phyloP scores from a whole-genome alignment of 1,140 invertebrate species.

The Drosophila tristis region DNA sequence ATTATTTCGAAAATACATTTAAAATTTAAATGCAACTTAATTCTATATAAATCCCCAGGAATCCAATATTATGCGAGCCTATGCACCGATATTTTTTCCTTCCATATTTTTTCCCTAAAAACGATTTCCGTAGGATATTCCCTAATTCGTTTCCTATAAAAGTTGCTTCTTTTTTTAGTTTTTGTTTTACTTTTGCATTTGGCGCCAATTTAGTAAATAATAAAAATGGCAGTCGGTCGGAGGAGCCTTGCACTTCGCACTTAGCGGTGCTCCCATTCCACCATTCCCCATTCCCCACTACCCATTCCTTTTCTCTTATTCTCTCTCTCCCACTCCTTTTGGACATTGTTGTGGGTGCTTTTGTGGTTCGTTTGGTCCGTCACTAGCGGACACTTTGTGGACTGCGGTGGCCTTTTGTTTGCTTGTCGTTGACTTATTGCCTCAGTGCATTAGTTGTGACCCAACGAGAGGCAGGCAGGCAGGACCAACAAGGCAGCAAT shows the following conservation, averaged over 20 bases:
- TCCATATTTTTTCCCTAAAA: no score
- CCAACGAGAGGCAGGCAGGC: conserved; percentile 9
- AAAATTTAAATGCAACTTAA: no score
- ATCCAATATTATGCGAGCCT: no score
- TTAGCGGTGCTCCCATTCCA: conserved; percentile 45
- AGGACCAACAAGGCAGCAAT: conserved; percentile 3
- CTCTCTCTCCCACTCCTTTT: conserved; percentile 12
- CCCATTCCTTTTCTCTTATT: neutral
- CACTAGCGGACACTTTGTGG: conserved; percentile 73
- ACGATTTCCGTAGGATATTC: conserved; percentile 3
- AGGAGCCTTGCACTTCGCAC: conserved; percentile 67
- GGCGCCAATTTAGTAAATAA: conserved; percentile 80
- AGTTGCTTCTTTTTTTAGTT: conserved; percentile 8
- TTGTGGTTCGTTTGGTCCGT: conserved; percentile 46
- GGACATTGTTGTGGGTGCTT: conserved; percentile 40
- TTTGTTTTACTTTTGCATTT: conserved; percentile 68
- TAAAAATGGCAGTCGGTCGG: conserved; percentile 70
- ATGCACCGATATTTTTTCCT: no score
- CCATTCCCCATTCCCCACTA: neutral
- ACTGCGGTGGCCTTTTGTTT: conserved; percentile 69
- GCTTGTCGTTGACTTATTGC: conserved; percentile 72
- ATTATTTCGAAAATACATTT: no score
- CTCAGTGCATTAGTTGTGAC: conserved; percentile 69
- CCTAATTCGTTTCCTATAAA: neutral
- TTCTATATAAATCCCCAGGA: no score